A percentile compares a stretch with the other conserved stretches of the same genome.
Evolutionary conservation across 2,113 vertebrate species (phyloP).

Genomic region (Melospiza melodia): DNA sequence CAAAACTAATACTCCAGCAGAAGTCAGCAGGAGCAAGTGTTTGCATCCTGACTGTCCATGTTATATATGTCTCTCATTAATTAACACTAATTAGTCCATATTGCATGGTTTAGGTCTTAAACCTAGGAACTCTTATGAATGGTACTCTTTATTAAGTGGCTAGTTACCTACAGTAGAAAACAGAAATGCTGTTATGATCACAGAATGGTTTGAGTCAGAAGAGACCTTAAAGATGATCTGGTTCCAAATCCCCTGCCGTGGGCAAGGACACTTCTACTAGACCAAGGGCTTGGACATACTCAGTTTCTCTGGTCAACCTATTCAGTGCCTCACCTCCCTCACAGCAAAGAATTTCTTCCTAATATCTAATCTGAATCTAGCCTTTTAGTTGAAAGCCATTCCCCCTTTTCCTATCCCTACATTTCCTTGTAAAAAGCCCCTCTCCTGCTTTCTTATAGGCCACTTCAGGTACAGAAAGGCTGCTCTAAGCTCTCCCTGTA

Average conservation of each 20-base stretch:
- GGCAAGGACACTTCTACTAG: background rate
- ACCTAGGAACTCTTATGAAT: background rate
- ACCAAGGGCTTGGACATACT: background rate
- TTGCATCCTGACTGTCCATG: background rate
- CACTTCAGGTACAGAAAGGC: background rate
- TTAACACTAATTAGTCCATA: background rate
- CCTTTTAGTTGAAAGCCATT: background rate
- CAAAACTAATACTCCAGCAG: background rate
- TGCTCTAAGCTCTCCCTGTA: background rate
- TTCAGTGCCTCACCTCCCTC: background rate
- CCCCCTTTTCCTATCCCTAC: background rate
- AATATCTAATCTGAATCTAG: background rate
- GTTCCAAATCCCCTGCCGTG: fast-evolving
- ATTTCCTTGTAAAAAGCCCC: background rate
- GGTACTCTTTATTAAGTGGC: background rate
- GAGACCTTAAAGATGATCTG: background rate
- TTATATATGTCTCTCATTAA: background rate
- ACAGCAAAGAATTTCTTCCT: background rate
- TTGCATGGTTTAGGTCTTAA: background rate
- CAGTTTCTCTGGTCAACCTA: background rate
- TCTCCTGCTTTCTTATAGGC: background rate
- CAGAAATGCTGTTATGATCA: background rate
- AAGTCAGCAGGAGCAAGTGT: background rate
- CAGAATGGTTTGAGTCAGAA: background rate
- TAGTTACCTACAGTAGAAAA: background rate